Base-by-base conservation (phyloP, 2,113 vertebrate genomes). In the Dendropsophus ebraccatus region DNA sequence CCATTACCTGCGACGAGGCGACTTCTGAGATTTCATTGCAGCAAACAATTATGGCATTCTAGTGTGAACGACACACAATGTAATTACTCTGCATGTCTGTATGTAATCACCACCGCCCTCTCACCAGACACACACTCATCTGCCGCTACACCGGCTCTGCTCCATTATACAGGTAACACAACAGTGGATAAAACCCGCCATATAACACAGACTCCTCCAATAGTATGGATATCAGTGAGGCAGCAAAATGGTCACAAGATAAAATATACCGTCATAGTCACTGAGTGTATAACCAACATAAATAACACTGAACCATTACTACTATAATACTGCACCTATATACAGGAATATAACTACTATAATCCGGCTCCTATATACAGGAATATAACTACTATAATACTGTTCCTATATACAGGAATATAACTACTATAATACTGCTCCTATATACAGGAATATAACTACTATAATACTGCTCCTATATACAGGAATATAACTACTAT, bases 401-500 rank as follows among this genome's bases (percentile, higher is more conserved):
- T 41, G 41, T 8, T 41, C 41, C 41, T 41, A 41, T 41, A 41
- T 41, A 41, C 41, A 41, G 8, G 41, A 41, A 41, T 58, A 58
- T 58, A 58, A 58, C 54, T 58, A 58, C 54, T 58, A n/a, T 58
- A 5, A 41, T 41, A 41, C 41, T 41, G 41, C 41, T 41, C 41
- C 41, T 41, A 41, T 41, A 9, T 58, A 58, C 54, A 58, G n/a
- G 54, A 58, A 58, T 58, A 58, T 58, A 58, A 58, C 54, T 58
- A 58, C 54, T 58, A 58, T 58, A 58, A n/a, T 58, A 58, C 54
- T 58, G 54, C 1, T n/a, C 54, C 54, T 58, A 58, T 58, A 10
- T 58, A 58, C 54, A 58, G n/a, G 54, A 58, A 58, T 58, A 58
- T 58, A 58, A 58, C 54, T 58, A 58, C 54, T 58, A 58, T 58